Base-by-base conservation (phyloP, 1,140 invertebrate genomes). In the Platyscapa corneri region DNA sequence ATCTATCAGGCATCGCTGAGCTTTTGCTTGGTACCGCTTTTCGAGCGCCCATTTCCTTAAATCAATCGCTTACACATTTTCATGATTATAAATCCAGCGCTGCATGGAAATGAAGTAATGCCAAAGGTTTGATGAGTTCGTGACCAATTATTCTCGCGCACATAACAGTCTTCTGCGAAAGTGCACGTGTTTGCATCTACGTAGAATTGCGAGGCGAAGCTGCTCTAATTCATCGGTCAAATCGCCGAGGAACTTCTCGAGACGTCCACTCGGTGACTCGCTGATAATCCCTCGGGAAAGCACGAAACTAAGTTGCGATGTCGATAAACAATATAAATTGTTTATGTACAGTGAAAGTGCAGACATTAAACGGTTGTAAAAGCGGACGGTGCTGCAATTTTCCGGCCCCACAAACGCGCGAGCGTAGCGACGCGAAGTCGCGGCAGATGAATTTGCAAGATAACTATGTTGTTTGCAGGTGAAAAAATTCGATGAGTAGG, bases 1-100 rank as follows among this genome's bases (percentile, higher is more conserved):
- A 83, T 83, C 77, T 83, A 83, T 76, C 53, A n/a, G 56, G 5
- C 72, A 76, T 83, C 53, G 81, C 34, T n/a, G 23, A 83, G 82
- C 82, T 83, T 83, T 83, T 74, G 82, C 81, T 74, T 46, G 80
- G 67, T 74, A 56, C 74, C 80, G 70, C 82, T 76, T 81, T 81
- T 70, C 10, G 49, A 27, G 27, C 30, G 49, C 32, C 60, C 6
- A 78, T 60, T 42, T 84, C 82, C 82, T 78, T 84, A 80, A 84
- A 84, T 84, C 83, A 84, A 80, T 74, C 65, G 39, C 14, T 18
- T 12, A 18, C 20, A 53, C 30, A 56, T 78, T 84, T 84, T 67
- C 83, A 84, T 84, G 75, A 53, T 78, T 84, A 78, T 75, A 83
- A 65, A 75, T 76, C 72, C 16, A 30, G 20, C 46, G 32, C 46